These are phyloP conservation scores for Sphyrna mokarran DNA, from an alignment of 2,113 vertebrate species.

Conservation along the genomic window DNA sequence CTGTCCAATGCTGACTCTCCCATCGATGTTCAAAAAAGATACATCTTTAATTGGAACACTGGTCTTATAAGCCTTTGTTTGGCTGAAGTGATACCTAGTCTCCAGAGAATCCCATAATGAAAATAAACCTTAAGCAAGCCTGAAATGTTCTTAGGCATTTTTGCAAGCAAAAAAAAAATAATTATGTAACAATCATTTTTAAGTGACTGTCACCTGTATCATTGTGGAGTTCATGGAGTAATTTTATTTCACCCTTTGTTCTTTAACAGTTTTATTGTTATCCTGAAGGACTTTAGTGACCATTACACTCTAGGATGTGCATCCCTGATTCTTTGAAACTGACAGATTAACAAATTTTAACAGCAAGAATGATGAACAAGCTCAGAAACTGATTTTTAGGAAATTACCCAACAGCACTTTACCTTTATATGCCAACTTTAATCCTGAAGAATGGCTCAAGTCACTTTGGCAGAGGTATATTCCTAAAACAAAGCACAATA, in stretches of 20 bases:
- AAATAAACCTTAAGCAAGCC: not conserved
- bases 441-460: not conserved
- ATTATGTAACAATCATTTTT: not conserved
- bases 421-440: not conserved
- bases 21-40: too few species aligned
- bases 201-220: too few species aligned
- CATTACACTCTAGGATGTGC: not conserved
- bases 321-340: not conserved
- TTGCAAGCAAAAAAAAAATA: not conserved
- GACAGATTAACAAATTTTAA: not conserved
- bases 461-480: not conserved
- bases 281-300: not conserved
- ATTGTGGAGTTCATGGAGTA: not conserved
- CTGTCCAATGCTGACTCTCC: too few species aligned
- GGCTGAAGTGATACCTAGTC: too few species aligned
- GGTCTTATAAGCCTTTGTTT: too few species aligned
- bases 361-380: not conserved
- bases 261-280: not conserved
- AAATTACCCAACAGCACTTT: not conserved
- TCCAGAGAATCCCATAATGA: too few species aligned
- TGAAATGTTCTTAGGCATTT: not conserved
- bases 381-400: not conserved
- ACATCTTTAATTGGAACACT: too few species aligned
- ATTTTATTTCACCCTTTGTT: not conserved
- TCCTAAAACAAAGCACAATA: not conserved